These are phyloP conservation scores for Oplegnathus fasciatus DNA, from an alignment of 2,113 vertebrate genomes.

Conservation along the genomic window DNA sequence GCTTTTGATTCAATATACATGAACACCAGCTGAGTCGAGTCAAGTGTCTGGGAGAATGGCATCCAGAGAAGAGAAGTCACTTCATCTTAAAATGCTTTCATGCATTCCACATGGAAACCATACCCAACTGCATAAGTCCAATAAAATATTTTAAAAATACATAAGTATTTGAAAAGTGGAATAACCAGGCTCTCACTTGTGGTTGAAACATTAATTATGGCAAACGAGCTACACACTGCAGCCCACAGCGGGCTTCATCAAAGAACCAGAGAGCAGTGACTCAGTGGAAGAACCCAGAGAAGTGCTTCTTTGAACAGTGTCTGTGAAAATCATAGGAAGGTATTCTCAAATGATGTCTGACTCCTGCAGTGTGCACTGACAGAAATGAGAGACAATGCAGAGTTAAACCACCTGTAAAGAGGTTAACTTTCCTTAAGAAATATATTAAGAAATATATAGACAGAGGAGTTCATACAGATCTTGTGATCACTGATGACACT, in stretches of 20 bases:
- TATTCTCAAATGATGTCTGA: not conserved
- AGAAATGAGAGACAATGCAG: not conserved
- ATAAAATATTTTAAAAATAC: too few relatives aligned
- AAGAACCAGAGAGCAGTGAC: not conserved
- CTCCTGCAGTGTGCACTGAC: slow-evolving; percentile 1
- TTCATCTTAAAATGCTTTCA: not conserved
- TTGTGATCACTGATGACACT: not conserved
- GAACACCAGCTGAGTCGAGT: slow-evolving; percentile 3
- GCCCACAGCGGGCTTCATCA: slow-evolving; percentile 25
- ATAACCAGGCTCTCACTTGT: not conserved
- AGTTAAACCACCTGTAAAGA: not conserved
- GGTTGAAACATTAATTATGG: slow-evolving; percentile 12
- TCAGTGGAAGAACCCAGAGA: not conserved
- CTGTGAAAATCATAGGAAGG: not conserved
- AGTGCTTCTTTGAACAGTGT: slow-evolving; percentile 10
- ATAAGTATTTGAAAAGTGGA: not conserved
- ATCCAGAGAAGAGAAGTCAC: not conserved
- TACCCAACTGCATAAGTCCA: not conserved
- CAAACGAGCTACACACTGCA: not conserved
- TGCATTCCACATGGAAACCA: not conserved
- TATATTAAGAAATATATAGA: not conserved
- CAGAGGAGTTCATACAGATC: not conserved
- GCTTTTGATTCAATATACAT: slow-evolving; percentile 6
- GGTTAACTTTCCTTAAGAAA: not conserved
- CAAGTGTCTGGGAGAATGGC: not conserved